phyloP scores from a whole-genome alignment of 2,797 vertebrate species.

The Taeniopygia guttata region DNA sequence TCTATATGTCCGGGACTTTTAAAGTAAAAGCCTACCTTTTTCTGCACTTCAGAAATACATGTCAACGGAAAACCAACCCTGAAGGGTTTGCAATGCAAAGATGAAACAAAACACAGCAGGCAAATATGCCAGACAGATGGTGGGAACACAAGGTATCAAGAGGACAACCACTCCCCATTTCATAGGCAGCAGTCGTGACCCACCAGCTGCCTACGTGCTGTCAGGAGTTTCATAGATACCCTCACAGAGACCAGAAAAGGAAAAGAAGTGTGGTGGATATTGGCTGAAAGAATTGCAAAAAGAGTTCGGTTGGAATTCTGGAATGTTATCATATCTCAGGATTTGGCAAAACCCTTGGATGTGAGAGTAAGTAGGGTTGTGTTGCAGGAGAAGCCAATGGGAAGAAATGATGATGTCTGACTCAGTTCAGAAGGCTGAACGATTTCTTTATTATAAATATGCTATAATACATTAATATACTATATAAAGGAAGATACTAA shows the following conservation, averaged over 20 bases:
- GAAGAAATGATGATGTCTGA: too few relatives aligned
- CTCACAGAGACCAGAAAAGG: not conserved
- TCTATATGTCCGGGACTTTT: not conserved
- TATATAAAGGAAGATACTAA: too few relatives aligned
- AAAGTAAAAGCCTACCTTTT: not conserved
- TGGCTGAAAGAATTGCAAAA: not conserved
- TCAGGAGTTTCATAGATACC: not conserved
- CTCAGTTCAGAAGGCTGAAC: too few relatives aligned
- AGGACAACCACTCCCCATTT: not conserved
- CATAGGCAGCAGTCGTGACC: not conserved
- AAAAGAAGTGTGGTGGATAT: not conserved
- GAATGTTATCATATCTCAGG: accelerated
- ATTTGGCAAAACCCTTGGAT: not conserved
- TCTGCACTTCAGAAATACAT: not conserved
- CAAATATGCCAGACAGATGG: not conserved
- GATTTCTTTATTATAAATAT: too few relatives aligned
- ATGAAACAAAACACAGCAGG: not conserved
- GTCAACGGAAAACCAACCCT: not conserved
- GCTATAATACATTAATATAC: too few relatives aligned
- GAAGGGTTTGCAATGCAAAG: not conserved
- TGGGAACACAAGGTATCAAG: not conserved
- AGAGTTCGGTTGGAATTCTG: not conserved
- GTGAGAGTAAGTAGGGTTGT: not conserved
- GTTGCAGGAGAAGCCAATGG: too few relatives aligned
- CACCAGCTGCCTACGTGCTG: not conserved